Percentiles rank a stretch among this genome's conserved stretches.
Conservation (phyloP, 2,888 invertebrate genomes). For the Tenodera sinensis region DNA sequence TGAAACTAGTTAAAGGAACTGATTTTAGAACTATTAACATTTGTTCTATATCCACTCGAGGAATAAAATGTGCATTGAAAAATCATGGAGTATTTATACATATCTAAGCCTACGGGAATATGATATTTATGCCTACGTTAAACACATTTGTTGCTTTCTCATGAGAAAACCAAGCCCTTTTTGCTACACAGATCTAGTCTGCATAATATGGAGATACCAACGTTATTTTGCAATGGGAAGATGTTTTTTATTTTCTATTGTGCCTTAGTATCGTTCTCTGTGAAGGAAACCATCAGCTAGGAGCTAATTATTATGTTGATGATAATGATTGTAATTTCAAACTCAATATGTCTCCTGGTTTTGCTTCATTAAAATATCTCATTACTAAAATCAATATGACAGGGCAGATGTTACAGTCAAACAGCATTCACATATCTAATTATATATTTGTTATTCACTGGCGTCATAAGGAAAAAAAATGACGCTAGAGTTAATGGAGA, state of each 20-base stretch:
- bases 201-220: background rate
- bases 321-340: background rate
- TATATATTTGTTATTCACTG: background rate
- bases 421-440: background rate
- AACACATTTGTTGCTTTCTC: no score
- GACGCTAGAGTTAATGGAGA: background rate
- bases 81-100: no score
- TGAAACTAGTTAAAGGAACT: fast-evolving
- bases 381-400: background rate
- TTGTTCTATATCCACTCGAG: no score
- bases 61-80: no score
- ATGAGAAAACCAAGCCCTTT: background rate
- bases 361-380: background rate
- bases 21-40: no score
- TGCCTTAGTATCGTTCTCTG: background rate
- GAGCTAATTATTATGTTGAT: background rate
- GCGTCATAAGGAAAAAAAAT: background rate
- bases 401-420: background rate
- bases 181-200: background rate
- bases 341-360: background rate
- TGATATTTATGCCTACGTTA: no score
- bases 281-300: background rate
- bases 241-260: background rate
- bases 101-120: no score
- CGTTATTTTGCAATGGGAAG: background rate